Percentiles rank a stretch among this genome's conserved stretches.
Evolutionary conservation across 2,113 vertebrate genomes (phyloP).

Genomic region (Prolemur simus): DNA sequence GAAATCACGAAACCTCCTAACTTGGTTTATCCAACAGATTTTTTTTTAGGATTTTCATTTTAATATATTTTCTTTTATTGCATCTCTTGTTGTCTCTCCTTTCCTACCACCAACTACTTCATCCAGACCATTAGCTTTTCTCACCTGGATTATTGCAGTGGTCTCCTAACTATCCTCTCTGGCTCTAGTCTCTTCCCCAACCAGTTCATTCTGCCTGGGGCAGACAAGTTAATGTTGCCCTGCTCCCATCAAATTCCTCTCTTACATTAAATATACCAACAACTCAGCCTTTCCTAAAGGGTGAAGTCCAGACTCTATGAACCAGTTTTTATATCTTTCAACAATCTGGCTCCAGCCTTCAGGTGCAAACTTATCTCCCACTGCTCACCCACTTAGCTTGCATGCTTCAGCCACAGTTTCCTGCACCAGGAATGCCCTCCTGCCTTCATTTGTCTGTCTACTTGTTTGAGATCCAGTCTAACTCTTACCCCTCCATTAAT

Average conservation of each 20-base stretch:
- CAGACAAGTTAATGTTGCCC: background rate
- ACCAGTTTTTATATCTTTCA: background rate
- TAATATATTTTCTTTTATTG: background rate
- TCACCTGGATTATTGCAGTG: background rate
- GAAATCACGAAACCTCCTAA: conserved; percentile 1
- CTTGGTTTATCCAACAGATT: background rate
- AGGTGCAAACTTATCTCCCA: background rate
- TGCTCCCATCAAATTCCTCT: background rate
- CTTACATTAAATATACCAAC: background rate
- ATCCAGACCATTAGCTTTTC: background rate
- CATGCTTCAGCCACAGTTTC: background rate
- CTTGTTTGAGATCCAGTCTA: background rate
- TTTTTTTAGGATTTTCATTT: background rate
- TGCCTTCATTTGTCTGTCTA: background rate
- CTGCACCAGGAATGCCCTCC: background rate
- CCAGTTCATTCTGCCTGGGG: background rate
- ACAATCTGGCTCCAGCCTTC: background rate
- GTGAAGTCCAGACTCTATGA: conserved; percentile 2
- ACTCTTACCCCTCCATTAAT: background rate
- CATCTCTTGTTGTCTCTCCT: background rate
- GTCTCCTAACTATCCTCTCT: background rate
- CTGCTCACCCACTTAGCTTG: background rate
- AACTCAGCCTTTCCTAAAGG: background rate
- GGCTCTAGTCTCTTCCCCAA: background rate
- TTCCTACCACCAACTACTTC: background rate